Base-by-base conservation (phyloP, 2,888 invertebrate species). In the Toxonevra muliebris region DNA sequence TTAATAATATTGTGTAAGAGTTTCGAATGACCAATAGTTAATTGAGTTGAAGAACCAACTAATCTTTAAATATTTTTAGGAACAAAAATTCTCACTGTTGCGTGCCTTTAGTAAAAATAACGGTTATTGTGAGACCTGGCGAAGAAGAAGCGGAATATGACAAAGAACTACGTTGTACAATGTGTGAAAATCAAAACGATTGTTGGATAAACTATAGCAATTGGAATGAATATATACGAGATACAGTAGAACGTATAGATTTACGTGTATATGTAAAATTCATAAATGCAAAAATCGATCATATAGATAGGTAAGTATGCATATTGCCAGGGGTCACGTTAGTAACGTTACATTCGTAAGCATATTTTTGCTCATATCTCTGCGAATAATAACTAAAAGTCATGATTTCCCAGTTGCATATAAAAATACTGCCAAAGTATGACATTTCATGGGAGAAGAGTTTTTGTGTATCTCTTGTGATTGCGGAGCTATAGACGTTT, bases 71-170 rank as follows among this genome's bases (percentile, higher is more conserved):
- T n/a, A n/a, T n/a, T n/a, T n/a, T n/a, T n/a, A n/a, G n/a, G n/a
- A n/a, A n/a, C n/a, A 45, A 13, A 15, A 30, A 52, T 11, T 57
- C 19, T n/a, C 58, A 48, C 17, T 67, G 72, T 19, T 81, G 80
- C 17, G 54, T 82, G 48, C 77, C 81, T 0, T 42, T 48, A 5
- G 30, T 77, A 12, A 77, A 79, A n/a, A 63, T 82, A 1, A 78
- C 76, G 0, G 77, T 82, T 4, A 74, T 81, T n/a, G 72, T 70
- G 0, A 30, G 63, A 1, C 68, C 71, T 4, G 81, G 81, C 4
- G 61, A 76, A 3, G 62, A 79, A 52, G 80, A 82, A 61, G 75
- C 78, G 0, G 80, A 76, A 50, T 77, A 76, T 50, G 81, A 81
- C 42, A 65, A 30, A 3, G 65, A 74, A 0, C 73, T 79, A 17